These are phyloP conservation scores for Nemotelus nigrinus DNA, from an alignment of 2,888 invertebrate genomes.

Conservation along the genomic window DNA sequence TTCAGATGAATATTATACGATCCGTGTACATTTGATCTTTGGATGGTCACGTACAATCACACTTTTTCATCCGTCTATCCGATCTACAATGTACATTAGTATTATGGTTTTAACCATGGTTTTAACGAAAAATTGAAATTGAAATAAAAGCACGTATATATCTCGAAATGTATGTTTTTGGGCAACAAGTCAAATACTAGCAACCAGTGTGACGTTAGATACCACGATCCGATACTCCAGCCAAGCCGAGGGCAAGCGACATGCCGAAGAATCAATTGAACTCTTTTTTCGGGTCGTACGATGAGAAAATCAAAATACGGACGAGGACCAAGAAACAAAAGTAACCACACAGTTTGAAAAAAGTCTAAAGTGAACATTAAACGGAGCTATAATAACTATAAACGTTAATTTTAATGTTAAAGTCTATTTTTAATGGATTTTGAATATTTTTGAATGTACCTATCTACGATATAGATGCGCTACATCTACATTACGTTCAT, in stretches of 20 bases:
- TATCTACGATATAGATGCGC: background rate
- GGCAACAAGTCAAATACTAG: too few species aligned
- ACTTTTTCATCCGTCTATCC: conserved; percentile 28
- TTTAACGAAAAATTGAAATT: conserved; percentile 40
- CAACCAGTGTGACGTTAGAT: conserved; percentile 33
- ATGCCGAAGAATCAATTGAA: conserved; percentile 37
- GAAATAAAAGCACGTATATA: conserved; percentile 22
- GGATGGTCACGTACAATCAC: conserved; percentile 41
- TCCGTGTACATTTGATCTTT: conserved; percentile 21
- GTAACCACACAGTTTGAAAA: background rate
- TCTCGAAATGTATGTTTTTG: background rate
- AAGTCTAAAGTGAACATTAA: background rate
- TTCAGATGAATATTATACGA: conserved; percentile 4
- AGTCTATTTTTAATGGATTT: conserved; percentile 41
- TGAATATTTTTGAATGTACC: conserved; percentile 38
- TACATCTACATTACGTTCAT: too few species aligned
- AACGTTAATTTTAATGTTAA: conserved; percentile 40
- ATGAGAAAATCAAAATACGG: conserved; percentile 1
- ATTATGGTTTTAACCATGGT: conserved; percentile 30
- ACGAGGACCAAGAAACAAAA: conserved; percentile 14
- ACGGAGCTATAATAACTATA: conserved; percentile 37
- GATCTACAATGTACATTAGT: too few species aligned
- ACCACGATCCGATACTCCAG: background rate
- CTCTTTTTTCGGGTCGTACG: background rate
- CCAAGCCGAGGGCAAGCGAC: conserved; percentile 5